These are phyloP conservation scores for Shargacucullia verbasci DNA, from an alignment of 2,888 invertebrate species.

Conservation along the genomic window DNA sequence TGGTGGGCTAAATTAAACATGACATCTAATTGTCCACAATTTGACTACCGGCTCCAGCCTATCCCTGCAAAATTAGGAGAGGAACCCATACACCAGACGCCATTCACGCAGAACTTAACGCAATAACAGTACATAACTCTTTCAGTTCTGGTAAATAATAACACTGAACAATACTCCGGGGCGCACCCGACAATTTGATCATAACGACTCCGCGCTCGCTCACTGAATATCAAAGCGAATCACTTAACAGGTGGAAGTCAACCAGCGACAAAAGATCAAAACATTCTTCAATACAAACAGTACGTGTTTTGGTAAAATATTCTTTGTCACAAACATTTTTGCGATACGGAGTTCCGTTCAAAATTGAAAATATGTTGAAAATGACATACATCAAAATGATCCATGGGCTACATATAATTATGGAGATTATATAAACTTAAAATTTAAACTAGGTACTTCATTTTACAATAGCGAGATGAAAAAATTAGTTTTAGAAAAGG, in stretches of 20 bases:
- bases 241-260: constrained; percentile 30
- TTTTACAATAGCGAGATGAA: no score
- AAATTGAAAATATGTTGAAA: background rate
- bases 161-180: constrained; percentile 39
- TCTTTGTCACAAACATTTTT: background rate
- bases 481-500: no score
- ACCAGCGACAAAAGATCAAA: constrained; percentile 17
- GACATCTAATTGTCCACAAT: no score
- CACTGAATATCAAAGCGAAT: constrained; percentile 28
- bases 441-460: no score
- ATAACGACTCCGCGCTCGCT: constrained; percentile 32
- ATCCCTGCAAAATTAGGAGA: no score
- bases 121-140: constrained; percentile 15
- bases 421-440: no score
- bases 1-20: no score
- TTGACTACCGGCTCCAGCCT: no score
- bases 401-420: no score
- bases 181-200: constrained; percentile 20
- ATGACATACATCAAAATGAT: no score
- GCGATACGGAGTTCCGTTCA: background rate
- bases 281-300: constrained; percentile 6
- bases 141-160: constrained; percentile 22
- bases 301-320: constrained; percentile 6
- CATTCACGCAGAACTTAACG: no score
- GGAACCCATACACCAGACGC: no score